phyloP scores from a whole-genome alignment of 2,797 vertebrate genomes.

The Sandelia bainsii region DNA sequence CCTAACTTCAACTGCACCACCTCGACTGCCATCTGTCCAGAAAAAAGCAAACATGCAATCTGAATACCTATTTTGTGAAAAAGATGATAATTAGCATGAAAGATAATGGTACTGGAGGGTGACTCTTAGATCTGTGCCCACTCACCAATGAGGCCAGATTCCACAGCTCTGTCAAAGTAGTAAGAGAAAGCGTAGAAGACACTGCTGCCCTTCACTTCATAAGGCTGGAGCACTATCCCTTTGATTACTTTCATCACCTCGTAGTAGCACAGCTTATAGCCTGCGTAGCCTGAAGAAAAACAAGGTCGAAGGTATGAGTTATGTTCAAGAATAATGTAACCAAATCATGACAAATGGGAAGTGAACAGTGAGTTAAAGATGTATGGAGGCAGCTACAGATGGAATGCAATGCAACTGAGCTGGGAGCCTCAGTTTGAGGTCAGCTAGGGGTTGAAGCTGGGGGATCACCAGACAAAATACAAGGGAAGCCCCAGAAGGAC shows the following conservation, averaged over 20 bases:
- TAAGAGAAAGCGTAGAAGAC: slow-evolving; percentile 98
- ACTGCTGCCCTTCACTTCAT: slow-evolving; percentile 90
- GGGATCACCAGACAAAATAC: slow-evolving; percentile 61
- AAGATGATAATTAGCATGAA: slow-evolving; percentile 50
- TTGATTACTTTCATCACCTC: slow-evolving; percentile 93
- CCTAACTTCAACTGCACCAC: slow-evolving; percentile 91
- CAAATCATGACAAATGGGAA: slow-evolving; percentile 4
- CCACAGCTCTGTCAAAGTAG: slow-evolving; percentile 95
- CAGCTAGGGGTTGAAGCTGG: slow-evolving; percentile 44
- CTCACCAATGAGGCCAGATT: slow-evolving; percentile 94
- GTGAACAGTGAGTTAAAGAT: slow-evolving; percentile 42
- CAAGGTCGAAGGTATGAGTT: slow-evolving; percentile 7
- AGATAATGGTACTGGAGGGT: slow-evolving; percentile 45
- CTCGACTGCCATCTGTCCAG: slow-evolving; percentile 89
- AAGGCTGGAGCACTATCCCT: slow-evolving; percentile 93
- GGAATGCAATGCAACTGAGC: slow-evolving; percentile 38
- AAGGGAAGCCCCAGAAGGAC: slow-evolving; percentile 76
- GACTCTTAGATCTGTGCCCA: slow-evolving; percentile 43
- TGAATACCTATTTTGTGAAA: slow-evolving; percentile 44
- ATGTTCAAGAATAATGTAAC: slow-evolving; percentile 12
- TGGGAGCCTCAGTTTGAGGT: slow-evolving; percentile 55
- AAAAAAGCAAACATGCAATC: slow-evolving; percentile 63
- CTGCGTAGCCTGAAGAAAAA: slow-evolving; percentile 86
- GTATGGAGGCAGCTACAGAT: slow-evolving; percentile 24
- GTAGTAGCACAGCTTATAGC: slow-evolving; percentile 94